Conservation (phyloP, 2,888 invertebrate species). For the Drosophila cognata region DNA sequence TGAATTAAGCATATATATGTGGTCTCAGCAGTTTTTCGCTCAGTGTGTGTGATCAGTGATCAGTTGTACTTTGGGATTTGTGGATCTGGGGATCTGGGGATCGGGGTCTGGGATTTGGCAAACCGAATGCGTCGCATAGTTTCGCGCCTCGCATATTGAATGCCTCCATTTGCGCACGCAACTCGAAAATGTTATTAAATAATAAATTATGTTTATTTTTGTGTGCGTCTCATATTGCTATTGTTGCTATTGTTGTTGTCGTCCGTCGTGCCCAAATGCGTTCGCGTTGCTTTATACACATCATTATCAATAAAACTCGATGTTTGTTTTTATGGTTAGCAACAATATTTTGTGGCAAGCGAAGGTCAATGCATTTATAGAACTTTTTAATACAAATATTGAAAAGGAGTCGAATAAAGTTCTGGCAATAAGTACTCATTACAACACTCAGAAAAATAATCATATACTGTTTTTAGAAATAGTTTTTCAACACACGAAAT, state of each 20-base stretch:
- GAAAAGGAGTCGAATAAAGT: neutral
- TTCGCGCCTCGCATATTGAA: slow-evolving; percentile 65
- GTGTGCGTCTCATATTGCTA: neutral
- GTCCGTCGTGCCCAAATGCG: slow-evolving; percentile 8
- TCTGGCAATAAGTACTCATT: neutral
- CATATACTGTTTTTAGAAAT: neutral
- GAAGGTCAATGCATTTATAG: slow-evolving; percentile 38
- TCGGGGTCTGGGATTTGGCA: slow-evolving; percentile 7
- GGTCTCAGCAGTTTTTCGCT: neutral
- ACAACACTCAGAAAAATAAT: neutral
- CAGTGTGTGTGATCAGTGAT: neutral
- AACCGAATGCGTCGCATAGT: slow-evolving; percentile 57
- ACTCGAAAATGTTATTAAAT: slow-evolving; percentile 60
- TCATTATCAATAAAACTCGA: slow-evolving; percentile 6
- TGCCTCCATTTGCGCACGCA: slow-evolving; percentile 55
- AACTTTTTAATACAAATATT: neutral
- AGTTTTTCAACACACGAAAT: neutral
- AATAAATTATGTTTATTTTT: slow-evolving; percentile 74
- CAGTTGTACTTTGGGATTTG: neutral
- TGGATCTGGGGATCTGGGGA: slow-evolving; percentile 6
- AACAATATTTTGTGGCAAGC: slow-evolving; percentile 11
- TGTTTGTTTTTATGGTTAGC: slow-evolving; percentile 11
- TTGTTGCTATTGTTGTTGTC: slow-evolving; percentile 10
- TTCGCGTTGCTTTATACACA: neutral
- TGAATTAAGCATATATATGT: neutral